Evolutionary conservation across 1,140 invertebrate species (phyloP).

Genomic region (Drosophila tropicalis): DNA sequence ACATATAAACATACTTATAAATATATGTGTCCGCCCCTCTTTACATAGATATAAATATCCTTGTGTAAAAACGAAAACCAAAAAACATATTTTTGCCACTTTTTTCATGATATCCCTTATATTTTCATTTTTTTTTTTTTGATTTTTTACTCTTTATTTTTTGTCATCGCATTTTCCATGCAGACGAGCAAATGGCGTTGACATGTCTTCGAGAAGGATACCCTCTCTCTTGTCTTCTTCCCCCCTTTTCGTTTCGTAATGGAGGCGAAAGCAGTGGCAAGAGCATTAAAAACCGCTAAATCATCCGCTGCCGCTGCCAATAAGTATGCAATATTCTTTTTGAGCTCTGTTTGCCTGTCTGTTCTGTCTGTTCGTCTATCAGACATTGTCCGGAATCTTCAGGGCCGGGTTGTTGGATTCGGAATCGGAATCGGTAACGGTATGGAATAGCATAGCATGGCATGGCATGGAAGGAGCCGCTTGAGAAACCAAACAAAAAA

Average conservation of each 20-base stretch:
- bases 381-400: constrained; percentile 28
- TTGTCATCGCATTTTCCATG: constrained; percentile 37
- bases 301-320: constrained; percentile 65
- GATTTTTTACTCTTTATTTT: background rate
- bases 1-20: background rate
- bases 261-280: constrained; percentile 18
- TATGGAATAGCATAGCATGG: background rate
- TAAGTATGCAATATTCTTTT: constrained; percentile 67
- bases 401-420: constrained; percentile 16
- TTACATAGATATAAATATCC: background rate
- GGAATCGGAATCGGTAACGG: background rate
- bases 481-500: constrained; percentile 60
- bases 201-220: constrained; percentile 53
- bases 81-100: constrained; percentile 8
- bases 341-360: constrained; percentile 60
- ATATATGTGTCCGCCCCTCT: too few relatives aligned
- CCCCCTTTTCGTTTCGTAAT: background rate
- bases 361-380: constrained; percentile 57
- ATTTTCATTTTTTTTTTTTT: too few relatives aligned
- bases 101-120: background rate
- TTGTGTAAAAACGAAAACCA: constrained; percentile 16
- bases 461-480: constrained; percentile 12
- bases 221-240: background rate
- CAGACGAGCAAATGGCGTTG: constrained; percentile 58
- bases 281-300: constrained; percentile 67